Percentiles rank a stretch among this genome's conserved stretches.
Evolutionary conservation across 2,797 vertebrate species (phyloP).

Genomic region (Pseudochaenichthys georgianus): DNA sequence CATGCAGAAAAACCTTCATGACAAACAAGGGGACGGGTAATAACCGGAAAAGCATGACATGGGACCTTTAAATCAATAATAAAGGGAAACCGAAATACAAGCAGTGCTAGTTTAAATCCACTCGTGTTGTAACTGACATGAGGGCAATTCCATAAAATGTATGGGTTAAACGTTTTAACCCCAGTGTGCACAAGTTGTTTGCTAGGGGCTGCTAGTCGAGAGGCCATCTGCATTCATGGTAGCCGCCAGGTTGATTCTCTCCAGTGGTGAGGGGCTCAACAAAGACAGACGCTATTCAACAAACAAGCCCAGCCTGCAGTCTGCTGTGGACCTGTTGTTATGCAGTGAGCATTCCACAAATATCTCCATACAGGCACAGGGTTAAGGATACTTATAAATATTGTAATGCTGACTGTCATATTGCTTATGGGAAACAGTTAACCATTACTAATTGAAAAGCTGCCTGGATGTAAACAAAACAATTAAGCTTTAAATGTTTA

Average conservation of each 20-base stretch:
- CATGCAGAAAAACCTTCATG: no score
- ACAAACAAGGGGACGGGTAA: no score
- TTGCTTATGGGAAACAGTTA: constrained; percentile 44
- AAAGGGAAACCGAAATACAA: neutral
- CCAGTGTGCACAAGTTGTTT: no score
- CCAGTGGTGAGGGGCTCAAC: constrained; percentile 43
- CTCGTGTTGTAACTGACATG: neutral
- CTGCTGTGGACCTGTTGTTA: constrained; percentile 43
- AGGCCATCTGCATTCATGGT: no score
- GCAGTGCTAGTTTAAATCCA: neutral
- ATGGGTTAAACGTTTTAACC: no score
- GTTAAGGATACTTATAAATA: constrained; percentile 62
- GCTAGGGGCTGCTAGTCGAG: no score
- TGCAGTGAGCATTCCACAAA: constrained; percentile 52
- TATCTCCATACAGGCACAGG: constrained; percentile 55
- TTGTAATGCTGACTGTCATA: constrained; percentile 44
- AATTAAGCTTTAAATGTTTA: constrained; percentile 30
- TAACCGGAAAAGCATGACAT: no score
- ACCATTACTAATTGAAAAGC: constrained; percentile 61
- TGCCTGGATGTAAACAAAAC: constrained; percentile 39
- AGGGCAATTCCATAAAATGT: neutral
- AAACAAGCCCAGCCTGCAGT: constrained; percentile 29
- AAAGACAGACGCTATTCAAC: constrained; percentile 55
- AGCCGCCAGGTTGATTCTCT: neutral
- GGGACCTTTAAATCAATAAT: no score